Evolutionary conservation across 1,140 invertebrate genomes (phyloP).

Genomic region (Sesamia nonagrioides): DNA sequence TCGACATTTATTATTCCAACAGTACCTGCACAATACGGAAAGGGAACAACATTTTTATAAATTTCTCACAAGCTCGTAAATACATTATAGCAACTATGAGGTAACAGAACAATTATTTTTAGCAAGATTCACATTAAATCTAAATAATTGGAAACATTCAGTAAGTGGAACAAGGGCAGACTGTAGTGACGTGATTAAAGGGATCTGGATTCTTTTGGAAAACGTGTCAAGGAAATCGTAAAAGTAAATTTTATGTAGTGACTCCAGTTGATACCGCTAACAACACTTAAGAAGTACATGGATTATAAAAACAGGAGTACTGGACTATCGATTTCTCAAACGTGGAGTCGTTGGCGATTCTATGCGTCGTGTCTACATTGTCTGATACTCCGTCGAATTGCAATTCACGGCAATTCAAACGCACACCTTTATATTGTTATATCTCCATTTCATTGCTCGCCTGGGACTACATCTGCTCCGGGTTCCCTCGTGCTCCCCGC

Average conservation of each 20-base stretch:
- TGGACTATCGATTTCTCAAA: constrained; percentile 42
- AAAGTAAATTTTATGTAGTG: constrained; percentile 13
- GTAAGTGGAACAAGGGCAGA: constrained; percentile 53
- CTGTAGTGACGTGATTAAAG: constrained; percentile 49
- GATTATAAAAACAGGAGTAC: background rate
- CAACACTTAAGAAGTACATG: background rate
- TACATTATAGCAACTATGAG: constrained; percentile 15
- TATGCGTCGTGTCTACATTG: constrained; percentile 20
- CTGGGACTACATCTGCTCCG: constrained; percentile 81
- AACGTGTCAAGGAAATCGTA: constrained; percentile 35
- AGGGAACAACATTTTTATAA: constrained; percentile 43
- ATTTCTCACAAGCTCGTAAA: constrained; percentile 23
- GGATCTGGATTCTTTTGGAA: constrained; percentile 41
- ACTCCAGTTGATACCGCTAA: background rate
- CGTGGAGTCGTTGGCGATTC: constrained; percentile 18
- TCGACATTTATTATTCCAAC: constrained; percentile 84
- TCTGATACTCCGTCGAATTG: constrained; percentile 65
- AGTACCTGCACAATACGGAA: constrained; percentile 54
- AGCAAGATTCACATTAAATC: constrained; percentile 42
- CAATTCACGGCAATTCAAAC: constrained; percentile 82
- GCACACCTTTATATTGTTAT: constrained; percentile 86
- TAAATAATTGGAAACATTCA: constrained; percentile 50
- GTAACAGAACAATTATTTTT: constrained; percentile 36
- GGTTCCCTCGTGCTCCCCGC: constrained; percentile 56
- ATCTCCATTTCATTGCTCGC: constrained; percentile 86